A percentile compares a stretch with the other conserved stretches of the same genome.
Conservation (phyloP, 2,888 invertebrate genomes). For the Dusona sp. region DNA sequence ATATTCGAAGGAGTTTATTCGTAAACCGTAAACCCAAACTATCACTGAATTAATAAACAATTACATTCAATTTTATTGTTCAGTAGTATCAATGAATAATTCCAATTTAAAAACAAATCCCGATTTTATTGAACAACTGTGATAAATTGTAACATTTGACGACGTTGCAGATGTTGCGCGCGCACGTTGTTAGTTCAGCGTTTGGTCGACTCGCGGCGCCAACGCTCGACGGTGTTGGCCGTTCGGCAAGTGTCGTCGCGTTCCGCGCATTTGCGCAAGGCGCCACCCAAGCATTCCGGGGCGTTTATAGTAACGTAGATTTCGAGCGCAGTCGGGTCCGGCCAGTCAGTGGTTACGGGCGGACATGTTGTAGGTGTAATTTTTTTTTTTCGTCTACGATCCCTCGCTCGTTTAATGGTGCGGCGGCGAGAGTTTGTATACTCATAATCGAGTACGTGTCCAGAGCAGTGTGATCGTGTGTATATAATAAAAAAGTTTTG, state of each 20-base stretch:
- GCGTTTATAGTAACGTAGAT: constrained; percentile 73
- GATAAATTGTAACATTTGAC: neutral
- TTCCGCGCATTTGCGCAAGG: constrained; percentile 53
- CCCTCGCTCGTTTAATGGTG: constrained; percentile 68
- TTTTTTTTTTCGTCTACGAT: constrained; percentile 66
- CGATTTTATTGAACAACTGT: neutral
- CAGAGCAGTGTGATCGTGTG: constrained; percentile 51
- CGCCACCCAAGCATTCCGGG: constrained; percentile 77
- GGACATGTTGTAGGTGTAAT: constrained; percentile 81
- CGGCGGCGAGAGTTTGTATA: constrained; percentile 70
- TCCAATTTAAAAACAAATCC: neutral
- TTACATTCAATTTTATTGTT: neutral
- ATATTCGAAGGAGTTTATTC: constrained; percentile 16
- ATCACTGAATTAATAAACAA: neutral
- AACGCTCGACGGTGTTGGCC: neutral
- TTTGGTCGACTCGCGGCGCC: neutral
- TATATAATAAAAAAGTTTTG: constrained; percentile 26
- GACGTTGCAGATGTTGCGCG: constrained; percentile 3
- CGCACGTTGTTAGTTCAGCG: neutral
- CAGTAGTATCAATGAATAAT: neutral
- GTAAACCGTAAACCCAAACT: neutral
- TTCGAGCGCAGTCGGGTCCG: constrained; percentile 77
- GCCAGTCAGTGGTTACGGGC: constrained; percentile 82
- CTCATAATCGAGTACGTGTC: constrained; percentile 45
- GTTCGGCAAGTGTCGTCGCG: constrained; percentile 9